phyloP scores from a whole-genome alignment of 2,113 vertebrate genomes.

The Ursus arctos region DNA sequence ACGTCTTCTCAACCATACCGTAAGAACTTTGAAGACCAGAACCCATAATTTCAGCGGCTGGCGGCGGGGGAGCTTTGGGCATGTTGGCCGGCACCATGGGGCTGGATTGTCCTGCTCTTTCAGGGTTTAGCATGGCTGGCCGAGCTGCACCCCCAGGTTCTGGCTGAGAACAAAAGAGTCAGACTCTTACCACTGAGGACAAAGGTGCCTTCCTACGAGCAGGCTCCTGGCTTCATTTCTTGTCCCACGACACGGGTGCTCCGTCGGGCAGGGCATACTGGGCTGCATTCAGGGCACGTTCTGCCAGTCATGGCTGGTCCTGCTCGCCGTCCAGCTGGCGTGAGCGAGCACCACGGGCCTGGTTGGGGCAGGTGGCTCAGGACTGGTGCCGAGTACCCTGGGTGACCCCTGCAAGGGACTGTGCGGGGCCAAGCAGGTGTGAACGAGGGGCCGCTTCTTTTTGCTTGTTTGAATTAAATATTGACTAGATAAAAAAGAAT shows the following conservation, averaged over 20 bases:
- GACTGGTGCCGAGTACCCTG: neutral
- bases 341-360: fast-evolving
- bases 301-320: fast-evolving
- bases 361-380: neutral
- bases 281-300: neutral
- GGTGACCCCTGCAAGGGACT: neutral
- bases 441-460: neutral
- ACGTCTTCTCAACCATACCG: neutral
- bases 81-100: too few species aligned
- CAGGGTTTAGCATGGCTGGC: fast-evolving
- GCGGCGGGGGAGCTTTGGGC: neutral
- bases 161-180: neutral
- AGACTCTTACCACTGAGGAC: neutral
- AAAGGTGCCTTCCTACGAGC: fast-evolving
- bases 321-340: fast-evolving
- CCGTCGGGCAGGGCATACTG: fast-evolving
- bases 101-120: neutral
- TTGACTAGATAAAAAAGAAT: neutral
- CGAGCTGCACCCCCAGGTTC: neutral
- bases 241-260: fast-evolving
- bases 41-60: fast-evolving
- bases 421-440: neutral
- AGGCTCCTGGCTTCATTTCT: neutral
- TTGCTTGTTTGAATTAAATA: neutral
- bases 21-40: neutral